Base-by-base conservation (phyloP, 2,888 invertebrate species). In the Ormyrus rosae region DNA sequence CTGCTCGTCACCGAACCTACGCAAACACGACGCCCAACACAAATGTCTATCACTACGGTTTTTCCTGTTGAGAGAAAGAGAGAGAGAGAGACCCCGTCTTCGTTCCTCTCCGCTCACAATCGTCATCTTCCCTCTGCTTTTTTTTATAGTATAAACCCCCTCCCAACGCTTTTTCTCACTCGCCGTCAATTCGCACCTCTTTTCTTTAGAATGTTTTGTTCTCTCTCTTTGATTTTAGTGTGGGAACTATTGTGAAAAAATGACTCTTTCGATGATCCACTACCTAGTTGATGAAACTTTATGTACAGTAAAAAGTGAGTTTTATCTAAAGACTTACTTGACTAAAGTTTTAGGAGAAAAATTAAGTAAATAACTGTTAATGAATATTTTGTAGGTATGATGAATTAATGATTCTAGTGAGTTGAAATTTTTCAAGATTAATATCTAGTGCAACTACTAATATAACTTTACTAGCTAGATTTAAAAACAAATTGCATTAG, bases 1-100 rank as follows among this genome's bases (percentile, higher is more conserved):
- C 96, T 97, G 87, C 97, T 97, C 86, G 97, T 97, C 88, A 96
- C 96, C 86, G 97, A 97, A 91, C 96, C 96, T 90, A 91, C 88
- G 85, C 89, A 91, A 69, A 77, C 73, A 63, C 73, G 68, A 55
- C 69, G 77, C 69, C 81, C 70, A 78, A 71, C 68, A 73, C 68
- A 73, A 60, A 71, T 53, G 48, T 78, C 78, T 65, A 72, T 78
- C 77, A 78, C 77, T 71, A 78, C 70, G 6, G 6, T n/a, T 56
- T 13, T 65, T 9, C 10, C 10, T 64, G 9, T 45, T 34, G 19
- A 1, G 34, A 34, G 34, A 34, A 34, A 34, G 34, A 34, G 34
- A 34, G 34, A 34, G 34, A 34, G 34, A 34, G 34, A 19, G 19
- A 19, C 19, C 19, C 55, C 48, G 19, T 46, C 19, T 34, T 48